These are phyloP conservation scores for Myoxocephalus aenaeus DNA, from an alignment of 2,797 vertebrate genomes.

Conservation along the genomic window DNA sequence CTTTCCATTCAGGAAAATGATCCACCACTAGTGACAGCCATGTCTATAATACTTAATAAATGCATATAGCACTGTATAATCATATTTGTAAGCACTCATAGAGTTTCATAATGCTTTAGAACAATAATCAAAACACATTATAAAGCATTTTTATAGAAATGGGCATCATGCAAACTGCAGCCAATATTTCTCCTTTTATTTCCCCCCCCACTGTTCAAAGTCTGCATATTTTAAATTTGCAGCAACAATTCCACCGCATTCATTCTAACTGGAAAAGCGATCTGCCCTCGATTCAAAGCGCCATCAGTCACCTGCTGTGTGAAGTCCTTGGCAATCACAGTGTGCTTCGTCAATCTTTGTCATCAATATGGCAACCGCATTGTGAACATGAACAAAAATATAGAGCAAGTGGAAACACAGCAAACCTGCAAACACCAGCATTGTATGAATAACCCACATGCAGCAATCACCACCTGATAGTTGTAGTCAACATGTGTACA, in stretches of 20 bases:
- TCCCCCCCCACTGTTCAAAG: background rate
- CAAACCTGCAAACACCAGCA: background rate
- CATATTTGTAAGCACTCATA: background rate
- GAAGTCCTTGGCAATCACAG: conserved; percentile 1
- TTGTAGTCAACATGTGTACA: background rate
- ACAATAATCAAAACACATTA: background rate
- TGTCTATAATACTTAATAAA: background rate
- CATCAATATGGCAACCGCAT: background rate
- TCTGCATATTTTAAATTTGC: background rate
- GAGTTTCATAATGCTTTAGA: background rate
- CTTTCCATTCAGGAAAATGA: too few relatives aligned
- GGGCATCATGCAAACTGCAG: too few relatives aligned
- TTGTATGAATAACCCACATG: background rate
- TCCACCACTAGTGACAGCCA: background rate
- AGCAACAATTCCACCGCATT: background rate
- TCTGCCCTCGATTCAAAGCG: background rate
- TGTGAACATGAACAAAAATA: conserved; percentile 1
- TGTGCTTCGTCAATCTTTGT: conserved; percentile 15
- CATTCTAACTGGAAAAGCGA: background rate
- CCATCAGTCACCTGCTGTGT: background rate
- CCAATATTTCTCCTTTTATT: background rate
- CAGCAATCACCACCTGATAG: background rate
- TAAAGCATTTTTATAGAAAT: background rate
- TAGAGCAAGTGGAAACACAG: background rate
- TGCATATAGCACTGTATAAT: background rate